Evolutionary conservation across 2,888 invertebrate species (phyloP), one percentile per base, ranked within the genome.

Genomic region (Charanyca ferruginea): DNA sequence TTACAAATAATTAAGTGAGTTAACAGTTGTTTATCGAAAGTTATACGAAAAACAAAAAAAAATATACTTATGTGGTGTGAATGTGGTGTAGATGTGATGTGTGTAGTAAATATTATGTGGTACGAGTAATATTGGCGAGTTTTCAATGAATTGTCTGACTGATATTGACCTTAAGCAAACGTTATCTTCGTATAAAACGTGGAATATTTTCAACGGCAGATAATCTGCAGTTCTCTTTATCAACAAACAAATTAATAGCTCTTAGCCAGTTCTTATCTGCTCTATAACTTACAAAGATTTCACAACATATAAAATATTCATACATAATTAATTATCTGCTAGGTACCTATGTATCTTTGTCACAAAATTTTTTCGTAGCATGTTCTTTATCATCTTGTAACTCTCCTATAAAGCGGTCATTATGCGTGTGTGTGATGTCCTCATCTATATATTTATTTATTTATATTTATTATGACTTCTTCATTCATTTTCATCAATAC

Each of bases 161-260:
- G 0, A 1, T 49, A 66, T 49, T 53, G 51, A 22, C 67, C 62
- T 66, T 55, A 68, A 66, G 11, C 42, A 60, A 61, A 78, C 60
- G 6, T 59, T 58, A 75, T 64, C 66, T 64, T 18, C 22, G n/a
- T 64, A 63, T 66, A 53, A 64, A 66, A 62, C 52, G 49, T 58
- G 90, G 93, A 92, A 91, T 91, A 90, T 93, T 93, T 92, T 87
- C 67, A 87, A 83, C 84, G 77, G 74, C 87, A 89, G 92, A 92
- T 94, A 90, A 95, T 94, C 94, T 92, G 81, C 66, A 90, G 85
- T 89, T 85, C 86, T 88, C 81, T 89, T 90, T 94, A 94, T 93
- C 93, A 90, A 87, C 89, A 88, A 83, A 90, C 90, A 92, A 93
- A 92, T 89, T 89, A 89, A 85, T 83, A 79, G 80, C 81, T 83